Conservation (phyloP, 2,797 vertebrate genomes). For the Amphiprion clarkii region DNA sequence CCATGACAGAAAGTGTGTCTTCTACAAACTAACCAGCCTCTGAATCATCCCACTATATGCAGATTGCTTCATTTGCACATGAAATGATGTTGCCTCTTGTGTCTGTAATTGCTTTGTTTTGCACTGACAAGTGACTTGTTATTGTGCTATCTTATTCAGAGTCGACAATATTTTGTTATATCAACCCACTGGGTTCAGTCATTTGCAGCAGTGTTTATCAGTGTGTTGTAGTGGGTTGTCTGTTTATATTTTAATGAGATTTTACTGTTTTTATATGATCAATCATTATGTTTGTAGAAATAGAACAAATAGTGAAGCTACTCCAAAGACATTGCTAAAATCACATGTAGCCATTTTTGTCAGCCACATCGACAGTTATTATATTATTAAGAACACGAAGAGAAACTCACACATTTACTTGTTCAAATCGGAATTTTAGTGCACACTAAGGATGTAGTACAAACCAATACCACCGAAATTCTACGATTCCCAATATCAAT, state of each 20-base stretch:
- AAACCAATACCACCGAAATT: no score
- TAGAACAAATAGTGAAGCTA: neutral
- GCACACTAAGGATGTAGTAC: no score
- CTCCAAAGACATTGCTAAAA: neutral
- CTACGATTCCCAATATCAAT: no score
- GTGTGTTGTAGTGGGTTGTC: neutral
- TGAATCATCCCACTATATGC: conserved; percentile 19
- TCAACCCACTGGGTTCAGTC: conserved; percentile 4
- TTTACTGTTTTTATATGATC: neutral
- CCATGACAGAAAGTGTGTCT: neutral
- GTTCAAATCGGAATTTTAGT: neutral
- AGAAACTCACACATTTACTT: neutral
- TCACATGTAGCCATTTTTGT: conserved; percentile 9
- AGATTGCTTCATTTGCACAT: conserved; percentile 55
- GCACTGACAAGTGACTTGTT: conserved; percentile 39
- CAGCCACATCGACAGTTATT: neutral
- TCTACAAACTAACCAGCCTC: conserved; percentile 17
- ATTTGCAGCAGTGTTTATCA: conserved; percentile 12
- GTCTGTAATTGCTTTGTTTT: conserved; percentile 47
- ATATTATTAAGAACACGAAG: neutral
- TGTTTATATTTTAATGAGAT: neutral
- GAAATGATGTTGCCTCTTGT: conserved; percentile 42
- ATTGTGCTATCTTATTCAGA: conserved; percentile 7
- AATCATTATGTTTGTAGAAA: no score
- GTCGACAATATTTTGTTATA: conserved; percentile 2